Base-by-base conservation (phyloP, 2,797 vertebrate genomes). In the Eulemur rubriventer region DNA sequence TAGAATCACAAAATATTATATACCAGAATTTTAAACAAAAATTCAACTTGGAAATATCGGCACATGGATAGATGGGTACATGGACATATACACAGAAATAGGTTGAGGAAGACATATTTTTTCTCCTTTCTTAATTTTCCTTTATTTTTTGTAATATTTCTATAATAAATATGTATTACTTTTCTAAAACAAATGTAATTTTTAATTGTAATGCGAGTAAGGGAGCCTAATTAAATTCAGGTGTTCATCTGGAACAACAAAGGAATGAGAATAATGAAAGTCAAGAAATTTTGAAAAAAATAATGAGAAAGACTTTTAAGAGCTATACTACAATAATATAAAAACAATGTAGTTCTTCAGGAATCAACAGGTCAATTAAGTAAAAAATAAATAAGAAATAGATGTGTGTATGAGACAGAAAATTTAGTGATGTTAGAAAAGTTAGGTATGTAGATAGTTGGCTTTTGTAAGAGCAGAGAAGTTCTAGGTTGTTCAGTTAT, bases 191-290 rank as follows among this genome's bases (percentile, higher is more conserved):
- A 82, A 86, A 81, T 75, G 30, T 61, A 38, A 76, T 69, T 94
- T 91, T 95, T 86, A 89, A 89, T 69, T 86, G 12, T n/a, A 91
- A 65, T 61, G 6, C 16, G 24, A 57, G 46, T 73, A 92, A 80
- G 14, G 30, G 6, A 91, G 43, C 63, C 30, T 86, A 96, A 95
- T 89, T 97, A 87, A 92, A 91, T 89, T 82, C 48, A 92, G 78
- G 28, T 89, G 30, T 76, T 92, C 73, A 96, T 73, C 50, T 91
- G 55, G 69, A 96, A 78, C 46, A 91, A 76, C 24, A 78, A 90
- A 73, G 22, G 11, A 94, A 52, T 81, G 20, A 79, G 4, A 78
- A 89, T 91, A 48, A 72, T 30, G 20, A 91, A 95, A 91, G 4
- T 67, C 18, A 93, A 81, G 43, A 79, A 55, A 72, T 41, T 52